Conservation (phyloP, 2,888 invertebrate genomes). For the Drosophila mimetica region DNA sequence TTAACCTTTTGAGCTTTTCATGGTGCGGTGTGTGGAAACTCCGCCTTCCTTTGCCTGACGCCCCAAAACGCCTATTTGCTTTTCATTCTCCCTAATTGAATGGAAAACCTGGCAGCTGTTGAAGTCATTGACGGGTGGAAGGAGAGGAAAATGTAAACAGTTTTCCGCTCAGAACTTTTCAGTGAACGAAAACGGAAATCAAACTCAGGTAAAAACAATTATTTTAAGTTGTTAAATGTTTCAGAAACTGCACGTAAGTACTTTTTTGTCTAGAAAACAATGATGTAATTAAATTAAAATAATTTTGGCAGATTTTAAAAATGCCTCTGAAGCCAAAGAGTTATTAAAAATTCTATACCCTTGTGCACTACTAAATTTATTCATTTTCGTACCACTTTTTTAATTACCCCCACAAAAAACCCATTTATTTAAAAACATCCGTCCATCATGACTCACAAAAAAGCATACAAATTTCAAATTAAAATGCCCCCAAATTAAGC, state of each 20-base stretch:
- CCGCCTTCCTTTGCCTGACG: conserved; percentile 14
- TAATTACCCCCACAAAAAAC: not conserved
- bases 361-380: not conserved
- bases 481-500: conserved; percentile 14
- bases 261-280: not conserved
- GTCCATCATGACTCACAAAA: not conserved
- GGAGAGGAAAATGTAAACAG: conserved; percentile 8
- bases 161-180: not conserved
- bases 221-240: not conserved
- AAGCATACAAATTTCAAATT: not conserved
- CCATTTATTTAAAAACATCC: conserved; percentile 3
- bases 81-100: conserved; percentile 72
- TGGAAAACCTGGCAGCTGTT: conserved; percentile 75
- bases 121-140: conserved; percentile 29
- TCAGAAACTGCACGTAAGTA: not conserved
- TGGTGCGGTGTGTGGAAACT: conserved; percentile 9
- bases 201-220: not conserved
- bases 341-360: too few relatives aligned
- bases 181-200: conserved; percentile 6
- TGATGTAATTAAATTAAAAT: not conserved
- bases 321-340: too few relatives aligned
- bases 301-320: too few relatives aligned
- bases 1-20: conserved; percentile 73
- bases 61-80: conserved; percentile 66
- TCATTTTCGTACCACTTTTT: not conserved